phyloP scores from a whole-genome alignment of 2,113 vertebrate species.

The Amblyornis subalaris region DNA sequence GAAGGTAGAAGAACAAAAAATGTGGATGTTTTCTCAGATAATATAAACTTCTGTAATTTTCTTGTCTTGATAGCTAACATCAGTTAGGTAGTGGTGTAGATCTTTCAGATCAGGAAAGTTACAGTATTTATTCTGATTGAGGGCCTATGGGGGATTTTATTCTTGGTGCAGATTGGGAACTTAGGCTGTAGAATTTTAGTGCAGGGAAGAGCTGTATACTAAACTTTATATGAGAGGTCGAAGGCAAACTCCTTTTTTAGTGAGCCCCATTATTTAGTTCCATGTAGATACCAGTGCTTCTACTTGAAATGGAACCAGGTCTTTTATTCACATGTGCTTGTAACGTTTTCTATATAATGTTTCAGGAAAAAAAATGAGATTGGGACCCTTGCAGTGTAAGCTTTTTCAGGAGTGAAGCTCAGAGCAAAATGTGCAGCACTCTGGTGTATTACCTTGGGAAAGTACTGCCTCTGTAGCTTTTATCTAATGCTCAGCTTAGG shows the following conservation, averaged over 20 bases:
- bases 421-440: not conserved
- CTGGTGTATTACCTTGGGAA: not conserved
- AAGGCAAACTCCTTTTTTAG: not conserved
- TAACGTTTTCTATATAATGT: not conserved
- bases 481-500: not conserved
- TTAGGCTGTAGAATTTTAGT: not conserved
- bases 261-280: not conserved
- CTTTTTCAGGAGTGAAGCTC: not conserved
- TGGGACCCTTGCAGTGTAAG: not conserved
- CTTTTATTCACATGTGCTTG: not conserved
- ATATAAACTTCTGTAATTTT: not conserved
- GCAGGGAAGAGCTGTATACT: not conserved
- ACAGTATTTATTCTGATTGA: not conserved
- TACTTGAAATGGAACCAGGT: not conserved
- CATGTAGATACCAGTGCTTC: not conserved
- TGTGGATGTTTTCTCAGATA: not conserved
- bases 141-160: not conserved
- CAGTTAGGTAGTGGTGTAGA: not conserved
- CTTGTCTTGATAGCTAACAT: not conserved
- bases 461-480: slow-evolving; percentile 24
- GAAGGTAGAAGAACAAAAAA: not conserved
- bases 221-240: not conserved
- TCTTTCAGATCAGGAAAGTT: not conserved
- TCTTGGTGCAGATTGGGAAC: not conserved
- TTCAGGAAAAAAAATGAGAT: not conserved